Base-by-base conservation (phyloP, 2,113 vertebrate genomes). In the Zosterops hypoxanthus region DNA sequence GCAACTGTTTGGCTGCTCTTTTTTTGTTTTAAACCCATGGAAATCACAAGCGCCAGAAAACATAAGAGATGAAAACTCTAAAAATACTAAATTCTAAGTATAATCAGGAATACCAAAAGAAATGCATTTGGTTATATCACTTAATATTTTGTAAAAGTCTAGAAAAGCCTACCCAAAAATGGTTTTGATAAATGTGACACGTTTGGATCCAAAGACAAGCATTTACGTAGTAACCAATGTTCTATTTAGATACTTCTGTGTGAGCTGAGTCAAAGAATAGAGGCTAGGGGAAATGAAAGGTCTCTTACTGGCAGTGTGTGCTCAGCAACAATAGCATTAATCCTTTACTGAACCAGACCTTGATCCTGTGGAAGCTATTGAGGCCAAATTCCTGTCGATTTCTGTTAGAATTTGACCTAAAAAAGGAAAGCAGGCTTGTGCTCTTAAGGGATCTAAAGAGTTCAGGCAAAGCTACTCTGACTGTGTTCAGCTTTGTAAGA, bases 351-450 rank as follows among this genome's bases (percentile, higher is more conserved):
- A 88, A 77, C 52, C 39, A 71, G 76, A 75, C 56, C 82, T 80
- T 77, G 71, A 83, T 95, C 90, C 86, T 31, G 47, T 81, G 33
- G 56, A 90, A 88, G 76, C 56, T 92, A 71, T 47, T 82, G 82
- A 90, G 94, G 91, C 42, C 83, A 68, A 78, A 71, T 91, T 92
- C 88, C 56, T 77, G 44, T 70, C 0, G 1, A 22, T 81, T 93
- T 93, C 7, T 4, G 33, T 64, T 86, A 61, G 47, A 93, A 66
- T 70, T 53, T 78, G 83, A 81, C 83, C 90, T 88, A 53, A 77
- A 94, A 90, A 93, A 80, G 36, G 34, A 81, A 56, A 81, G 26
- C 36, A 64, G 28, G 12, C 69, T 39, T 33, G 26, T 56, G 16
- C 24, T 70, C 39, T 46, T 39, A 53, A 34, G 79, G 12, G 21